These are phyloP conservation scores for Melanargia galathea DNA, from an alignment of 2,888 invertebrate genomes.

Conservation along the genomic window DNA sequence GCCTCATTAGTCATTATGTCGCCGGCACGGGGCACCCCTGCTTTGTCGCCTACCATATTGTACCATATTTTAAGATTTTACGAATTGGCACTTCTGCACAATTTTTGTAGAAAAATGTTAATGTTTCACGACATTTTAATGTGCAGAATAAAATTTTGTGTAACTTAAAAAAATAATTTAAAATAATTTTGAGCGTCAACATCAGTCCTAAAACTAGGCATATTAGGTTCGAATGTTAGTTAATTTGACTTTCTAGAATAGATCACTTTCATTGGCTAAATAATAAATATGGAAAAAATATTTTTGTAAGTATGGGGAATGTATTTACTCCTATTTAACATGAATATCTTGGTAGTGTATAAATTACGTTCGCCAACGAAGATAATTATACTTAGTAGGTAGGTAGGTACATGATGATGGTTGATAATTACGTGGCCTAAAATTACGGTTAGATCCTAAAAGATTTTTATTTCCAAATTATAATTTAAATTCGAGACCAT, in stretches of 20 bases:
- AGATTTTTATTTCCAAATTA: slow-evolving; percentile 5
- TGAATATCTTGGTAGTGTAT: neutral
- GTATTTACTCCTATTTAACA: too few relatives aligned
- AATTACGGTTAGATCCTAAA: slow-evolving; percentile 5
- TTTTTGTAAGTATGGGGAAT: neutral
- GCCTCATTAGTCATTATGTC: too few relatives aligned
- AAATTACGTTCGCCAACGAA: slow-evolving; percentile 2
- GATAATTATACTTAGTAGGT: neutral
- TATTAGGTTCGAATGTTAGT: slow-evolving; percentile 19
- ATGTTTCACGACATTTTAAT: slow-evolving; percentile 24
- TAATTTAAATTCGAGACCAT: slow-evolving; percentile 5
- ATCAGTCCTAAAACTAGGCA: slow-evolving; percentile 25
- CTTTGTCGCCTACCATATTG: too few relatives aligned
- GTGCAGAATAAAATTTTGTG: slow-evolving; percentile 30
- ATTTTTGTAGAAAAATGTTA: slow-evolving; percentile 17
- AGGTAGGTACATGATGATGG: slow-evolving; percentile 3
- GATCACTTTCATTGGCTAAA: slow-evolving; percentile 7
- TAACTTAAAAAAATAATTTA: slow-evolving; percentile 15
- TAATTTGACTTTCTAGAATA: slow-evolving; percentile 12
- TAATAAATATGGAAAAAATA: neutral
- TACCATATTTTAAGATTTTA: slow-evolving; percentile 23
- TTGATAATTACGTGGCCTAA: neutral
- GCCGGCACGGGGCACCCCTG: too few relatives aligned
- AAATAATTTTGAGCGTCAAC: slow-evolving; percentile 39
- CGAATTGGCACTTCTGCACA: slow-evolving; percentile 42